Base-by-base conservation (phyloP, 2,113 vertebrate species). In the Vombatus ursinus region DNA sequence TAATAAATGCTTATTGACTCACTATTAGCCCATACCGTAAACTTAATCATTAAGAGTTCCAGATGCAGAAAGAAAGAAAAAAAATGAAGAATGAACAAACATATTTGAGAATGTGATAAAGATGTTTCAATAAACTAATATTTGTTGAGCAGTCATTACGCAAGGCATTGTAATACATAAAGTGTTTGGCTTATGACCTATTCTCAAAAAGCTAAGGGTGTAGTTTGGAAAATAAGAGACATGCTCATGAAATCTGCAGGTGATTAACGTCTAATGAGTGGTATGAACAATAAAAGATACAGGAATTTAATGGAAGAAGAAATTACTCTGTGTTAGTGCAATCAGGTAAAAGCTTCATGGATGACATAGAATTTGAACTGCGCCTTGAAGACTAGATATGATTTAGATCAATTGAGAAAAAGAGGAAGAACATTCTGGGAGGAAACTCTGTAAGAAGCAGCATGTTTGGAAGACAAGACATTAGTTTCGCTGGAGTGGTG, bases 61-160 rank as follows among this genome's bases (percentile, higher is more conserved):
- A 44, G 92, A 14, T 92, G 37, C 68, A 77, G 37, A 77, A 77
- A 84, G 68, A n/a, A n/a, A n/a, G 90, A 50, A 37, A 14, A n/a
- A 93, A 84, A 51, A 89, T 50, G 53, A 53, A 94, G 14, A 84
- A 84, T 84, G 68, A n/a, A 84, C 37, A 84, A 9, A 93, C 95
- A 93, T 92, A 94, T 50, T 94, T 16, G 92, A 92, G 26, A 90
- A 84, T 84, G 0, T 49, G 16, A 49, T 50, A 31, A 97, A 90
- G n/a, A 93, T 7, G 0, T 4, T 37, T 61, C 16, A 12, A 2
- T 95, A 50, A 92, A 92, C 12, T 93, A 91, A 61, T 93, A 68
- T 7, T 44, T 44, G n/a, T 22, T 44, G n/a, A 8, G 3, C 1
- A 94, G 51, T 3, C 84, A 47, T 25, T 52, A 22, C 92, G 48